A percentile compares a stretch with the other conserved stretches of the same genome.
phyloP scores from a whole-genome alignment of 1,140 invertebrate genomes.

The Copidosoma floridanum region DNA sequence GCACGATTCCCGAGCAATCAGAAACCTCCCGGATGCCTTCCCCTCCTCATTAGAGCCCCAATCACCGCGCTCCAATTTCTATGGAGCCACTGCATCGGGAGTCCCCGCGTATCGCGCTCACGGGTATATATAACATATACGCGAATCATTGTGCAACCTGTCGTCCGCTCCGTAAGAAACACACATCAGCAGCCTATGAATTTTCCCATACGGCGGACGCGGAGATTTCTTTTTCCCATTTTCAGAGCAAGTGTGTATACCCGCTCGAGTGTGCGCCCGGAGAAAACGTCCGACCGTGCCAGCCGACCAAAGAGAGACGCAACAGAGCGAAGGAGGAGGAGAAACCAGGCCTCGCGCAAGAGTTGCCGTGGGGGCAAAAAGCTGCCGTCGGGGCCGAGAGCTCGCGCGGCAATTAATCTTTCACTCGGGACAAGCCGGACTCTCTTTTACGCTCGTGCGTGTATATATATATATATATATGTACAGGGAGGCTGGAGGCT shows the following conservation, averaged over 20 bases:
- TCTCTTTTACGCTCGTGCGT: background rate
- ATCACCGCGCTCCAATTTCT: background rate
- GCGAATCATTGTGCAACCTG: background rate
- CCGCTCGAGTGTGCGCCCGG: background rate
- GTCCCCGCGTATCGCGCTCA: background rate
- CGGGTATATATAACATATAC: too few relatives aligned
- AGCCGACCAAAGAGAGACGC: background rate
- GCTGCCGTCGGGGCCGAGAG: background rate
- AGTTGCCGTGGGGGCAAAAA: background rate
- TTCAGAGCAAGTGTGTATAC: background rate
- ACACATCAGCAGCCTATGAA: too few relatives aligned
- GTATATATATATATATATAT: too few relatives aligned
- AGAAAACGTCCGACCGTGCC: background rate
- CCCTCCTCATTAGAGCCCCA: background rate
- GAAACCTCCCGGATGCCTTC: background rate
- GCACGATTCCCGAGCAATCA: background rate
- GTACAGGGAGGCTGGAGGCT: too few relatives aligned
- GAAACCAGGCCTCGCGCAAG: background rate
- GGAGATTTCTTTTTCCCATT: conserved; percentile 23
- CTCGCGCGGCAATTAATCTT: conserved; percentile 20
- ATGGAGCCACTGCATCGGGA: background rate
- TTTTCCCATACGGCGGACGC: conserved; percentile 6
- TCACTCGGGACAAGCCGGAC: conserved; percentile 9
- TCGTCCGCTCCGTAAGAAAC: background rate
- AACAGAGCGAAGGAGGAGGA: background rate